Evolutionary conservation across 2,888 invertebrate species (phyloP), one percentile per base, ranked within the genome.

Genomic region (Eurytoma californica): DNA sequence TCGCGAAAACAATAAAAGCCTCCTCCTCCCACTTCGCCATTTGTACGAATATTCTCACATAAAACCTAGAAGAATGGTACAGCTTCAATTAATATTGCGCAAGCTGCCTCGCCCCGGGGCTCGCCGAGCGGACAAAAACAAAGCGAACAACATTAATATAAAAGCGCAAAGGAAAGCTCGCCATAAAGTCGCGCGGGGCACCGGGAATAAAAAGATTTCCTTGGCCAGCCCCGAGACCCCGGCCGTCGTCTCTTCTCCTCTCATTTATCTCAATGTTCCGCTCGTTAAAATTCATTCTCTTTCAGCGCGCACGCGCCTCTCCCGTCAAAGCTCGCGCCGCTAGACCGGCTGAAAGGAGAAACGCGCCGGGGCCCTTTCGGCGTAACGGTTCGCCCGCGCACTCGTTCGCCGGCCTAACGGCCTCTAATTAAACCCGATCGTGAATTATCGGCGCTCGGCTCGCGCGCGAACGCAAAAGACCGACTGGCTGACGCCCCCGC

Each of bases 341-440:
- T 13, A 49, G 53, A 53, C 7, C 13, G 57, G 16, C 39, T 39
- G 53, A n/a, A 67, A 53, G 28, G 55, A 28, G 57, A 57, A 69
- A 69, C 51, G 57, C n/a, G 13, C 18, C 14, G 53, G 16, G 20
- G n/a, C 16, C 47, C 24, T 66, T 73, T 73, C 73, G 57, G 65
- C 57, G 73, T 57, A 66, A 53, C 57, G 49, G n/a, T 28, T 20
- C 39, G 39, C 4, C 7, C 39, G 39, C 39, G 7, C 39, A 5
- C 24, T 14, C 3, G 14, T 28, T 60, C 47, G 14, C 7, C 30
- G 20, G 65, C n/a, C 63, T 82, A 84, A 83, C 81, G 80, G 74
- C 79, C 82, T 83, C 75, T 83, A 84, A 85, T 85, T 85, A 84
- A 83, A 79, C 67, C 24, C 66, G 80, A 84, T 82, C 80, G 77